A percentile compares a stretch with the other conserved stretches of the same genome.
phyloP scores from a whole-genome alignment of 1,140 invertebrate species.

The Magallana gigas region DNA sequence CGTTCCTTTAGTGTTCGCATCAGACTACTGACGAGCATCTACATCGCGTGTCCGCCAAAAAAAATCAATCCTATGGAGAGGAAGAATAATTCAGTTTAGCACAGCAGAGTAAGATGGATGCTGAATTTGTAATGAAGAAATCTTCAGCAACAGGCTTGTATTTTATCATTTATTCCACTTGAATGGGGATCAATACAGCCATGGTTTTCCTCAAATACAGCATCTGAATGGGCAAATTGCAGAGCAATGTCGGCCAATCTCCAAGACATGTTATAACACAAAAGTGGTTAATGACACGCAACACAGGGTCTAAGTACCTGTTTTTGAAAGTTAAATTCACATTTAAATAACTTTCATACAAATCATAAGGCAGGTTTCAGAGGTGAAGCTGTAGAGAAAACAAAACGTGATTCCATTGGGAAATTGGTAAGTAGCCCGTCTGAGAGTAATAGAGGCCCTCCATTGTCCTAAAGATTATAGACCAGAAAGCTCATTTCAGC shows the following conservation, averaged over 20 bases:
- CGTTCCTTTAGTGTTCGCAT: neutral
- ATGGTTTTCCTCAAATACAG: slow-evolving; percentile 24
- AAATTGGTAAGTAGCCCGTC: too few species aligned
- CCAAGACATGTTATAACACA: neutral
- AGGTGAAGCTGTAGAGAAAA: neutral
- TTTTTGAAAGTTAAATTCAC: neutral
- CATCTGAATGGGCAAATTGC: slow-evolving; percentile 6
- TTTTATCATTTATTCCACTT: slow-evolving; percentile 37
- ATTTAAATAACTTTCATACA: neutral
- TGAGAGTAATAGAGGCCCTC: too few species aligned
- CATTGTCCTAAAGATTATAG: too few species aligned
- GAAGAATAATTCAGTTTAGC: slow-evolving; percentile 34
- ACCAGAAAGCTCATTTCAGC: too few species aligned
- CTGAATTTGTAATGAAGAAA: slow-evolving; percentile 38
- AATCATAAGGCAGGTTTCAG: neutral
- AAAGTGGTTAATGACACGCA: slow-evolving; percentile 6
- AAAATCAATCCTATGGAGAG: slow-evolving; percentile 13
- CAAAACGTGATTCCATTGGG: too few species aligned
- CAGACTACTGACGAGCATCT: slow-evolving; percentile 25
- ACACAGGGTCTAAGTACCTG: neutral
- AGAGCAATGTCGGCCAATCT: neutral
- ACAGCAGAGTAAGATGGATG: slow-evolving; percentile 24
- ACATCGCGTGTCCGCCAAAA: slow-evolving; percentile 17
- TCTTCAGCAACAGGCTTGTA: slow-evolving; percentile 35
- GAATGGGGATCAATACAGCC: slow-evolving; percentile 21